Evolutionary conservation across 2,888 invertebrate species (phyloP), one percentile per base, ranked within the genome.

Genomic region (Caenorhabditis afra): DNA sequence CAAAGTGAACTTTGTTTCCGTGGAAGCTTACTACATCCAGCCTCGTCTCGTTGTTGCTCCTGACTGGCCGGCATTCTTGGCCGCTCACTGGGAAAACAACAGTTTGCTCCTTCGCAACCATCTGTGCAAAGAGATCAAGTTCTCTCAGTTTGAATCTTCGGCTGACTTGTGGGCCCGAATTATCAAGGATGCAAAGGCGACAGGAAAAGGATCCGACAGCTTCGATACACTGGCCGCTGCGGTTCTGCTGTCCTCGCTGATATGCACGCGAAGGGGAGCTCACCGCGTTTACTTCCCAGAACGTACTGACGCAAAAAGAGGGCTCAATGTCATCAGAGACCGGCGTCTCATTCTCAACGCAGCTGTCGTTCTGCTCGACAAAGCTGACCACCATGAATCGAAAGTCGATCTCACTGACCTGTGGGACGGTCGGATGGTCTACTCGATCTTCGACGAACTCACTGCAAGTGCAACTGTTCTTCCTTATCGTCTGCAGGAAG

Each of bases 401-500:
- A 76, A 75, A 22, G 81, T 88, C 22, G 55, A 80, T 4, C 50
- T 89, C 39, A 73, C 65, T 10, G 89, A 89, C 66, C 57, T 90
- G 41, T 90, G 89, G 88, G 89, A 89, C 62, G 89, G 89, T 2
- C 83, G 89, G 12, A 85, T 90, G 85, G 81, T 89, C 16, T 75
- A 85, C 50, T 71, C 81, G 3, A 82, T 89, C 29, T 88, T 82
- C 44, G 86, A 86, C 44, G 77, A 79, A 53, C 76, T 86, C 16
- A 39, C 47, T 2, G 80, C 81, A 52, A 84, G 84, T 39, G 82
- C 83, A 23, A 11, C 79, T 57, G 83, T 88, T n/a, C 83, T 89
- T 12, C 88, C 88, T 12, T 87, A 84, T 50, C 81, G 89, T 18
- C 71, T 89, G 3, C 89, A 89, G 64, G 86, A 87, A 29, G 87